Evolutionary conservation across 2,113 vertebrate genomes (phyloP), one percentile per base, ranked within the genome.

Genomic region (Globicephala melas): DNA sequence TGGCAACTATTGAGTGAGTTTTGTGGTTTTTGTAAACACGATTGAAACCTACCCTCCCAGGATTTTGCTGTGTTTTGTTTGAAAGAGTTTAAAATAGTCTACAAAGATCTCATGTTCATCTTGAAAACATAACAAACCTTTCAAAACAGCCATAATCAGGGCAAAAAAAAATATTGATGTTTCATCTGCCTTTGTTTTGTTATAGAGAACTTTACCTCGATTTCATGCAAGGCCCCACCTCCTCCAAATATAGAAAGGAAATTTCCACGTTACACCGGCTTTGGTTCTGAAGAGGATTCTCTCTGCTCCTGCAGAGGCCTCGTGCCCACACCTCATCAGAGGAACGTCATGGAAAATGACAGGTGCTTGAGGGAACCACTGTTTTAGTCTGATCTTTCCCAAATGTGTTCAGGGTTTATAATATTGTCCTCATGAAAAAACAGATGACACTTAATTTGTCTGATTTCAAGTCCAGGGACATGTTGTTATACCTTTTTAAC

Each of bases 231-330:
- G 98, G 67, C 96, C 95, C 97, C 98, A 33, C 91, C 97, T 53
- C 97, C 96, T 97, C 98, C 98, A 76, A 99, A 98, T 96, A 70
- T 98, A 89, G 97, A 97, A 89, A 99, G 96, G 97, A 95, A 65
- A 0, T 28, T 99, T 97, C 99, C 99, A 98, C 99, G 99, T 77
- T 99, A 99, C 97, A 99, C 97, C 3, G 99, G 99, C 92, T 99
- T 99, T 98, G 99, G 99, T 92, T 99, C 99, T 12, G 99, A 99
- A 98, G 99, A 99, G 97, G 99, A 99, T 98, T 99, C 99, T 11
- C 98, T 99, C 12, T 97, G 98, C 85, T 99, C 98, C 89, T 99
- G 99, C 96, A 97, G 97, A 95, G 58, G 98, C 63, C 96, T 99
- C 71, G 41, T 99, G 93, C 98, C 97, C 93, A 99, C 99, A 87